Evolutionary conservation across 2,113 vertebrate species (phyloP).

Genomic region (Phrynocephalus versicolor): DNA sequence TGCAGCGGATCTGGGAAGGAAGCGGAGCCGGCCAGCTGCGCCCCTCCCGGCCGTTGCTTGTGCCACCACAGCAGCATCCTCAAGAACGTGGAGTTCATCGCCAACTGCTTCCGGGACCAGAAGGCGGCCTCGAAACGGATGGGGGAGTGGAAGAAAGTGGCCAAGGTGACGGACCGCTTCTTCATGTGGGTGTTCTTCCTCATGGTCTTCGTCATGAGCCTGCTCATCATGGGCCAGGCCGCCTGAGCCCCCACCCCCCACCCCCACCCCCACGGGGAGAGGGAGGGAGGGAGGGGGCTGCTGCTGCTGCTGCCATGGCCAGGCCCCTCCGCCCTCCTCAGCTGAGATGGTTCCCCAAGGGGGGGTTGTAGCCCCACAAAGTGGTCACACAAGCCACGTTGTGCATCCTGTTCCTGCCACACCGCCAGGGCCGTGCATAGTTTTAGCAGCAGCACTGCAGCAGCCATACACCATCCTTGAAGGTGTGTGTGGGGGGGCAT

Average conservation of each 20-base stretch:
- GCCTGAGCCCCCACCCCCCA: conserved; percentile 48
- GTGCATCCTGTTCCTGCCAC: no score
- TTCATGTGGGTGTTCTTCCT: conserved; percentile 91
- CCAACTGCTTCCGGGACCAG: conserved; percentile 82
- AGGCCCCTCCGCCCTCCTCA: no score
- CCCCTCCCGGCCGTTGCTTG: conserved; percentile 54
- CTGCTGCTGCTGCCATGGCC: no score
- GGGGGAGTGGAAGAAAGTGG: conserved; percentile 87
- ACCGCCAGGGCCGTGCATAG: no score
- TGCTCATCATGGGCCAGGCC: conserved; percentile 84
- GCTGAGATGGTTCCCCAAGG: no score
- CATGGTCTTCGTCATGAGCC: conserved; percentile 90
- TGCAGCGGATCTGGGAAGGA: neutral
- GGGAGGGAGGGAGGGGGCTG: neutral
- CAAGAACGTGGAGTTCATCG: conserved; percentile 80
- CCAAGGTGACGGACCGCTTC: conserved; percentile 89
- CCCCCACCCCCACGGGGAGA: no score
- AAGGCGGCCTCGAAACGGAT: conserved; percentile 78
- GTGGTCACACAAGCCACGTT: no score
- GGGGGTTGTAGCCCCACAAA: no score
- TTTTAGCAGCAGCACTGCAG: no score
- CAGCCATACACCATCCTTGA: no score
- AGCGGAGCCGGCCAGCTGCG: conserved; percentile 29
- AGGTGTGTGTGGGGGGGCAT: no score
- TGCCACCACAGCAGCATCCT: conserved; percentile 78